Conservation (phyloP, 1,140 invertebrate species). For the Tetramorium alpestre region DNA sequence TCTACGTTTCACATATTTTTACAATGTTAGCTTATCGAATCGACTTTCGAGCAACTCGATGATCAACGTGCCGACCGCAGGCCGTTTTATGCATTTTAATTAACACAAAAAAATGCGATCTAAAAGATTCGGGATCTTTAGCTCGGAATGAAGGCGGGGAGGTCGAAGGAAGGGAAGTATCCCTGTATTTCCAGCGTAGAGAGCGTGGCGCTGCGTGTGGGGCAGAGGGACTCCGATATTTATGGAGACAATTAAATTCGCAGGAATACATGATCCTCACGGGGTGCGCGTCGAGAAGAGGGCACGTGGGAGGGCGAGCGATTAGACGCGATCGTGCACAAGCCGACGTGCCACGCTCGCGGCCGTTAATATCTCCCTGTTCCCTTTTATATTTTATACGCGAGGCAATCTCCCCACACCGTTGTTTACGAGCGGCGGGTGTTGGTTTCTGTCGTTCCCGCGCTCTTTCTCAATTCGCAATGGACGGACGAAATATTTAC, state of each 20-base stretch:
- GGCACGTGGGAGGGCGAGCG: constrained; percentile 68
- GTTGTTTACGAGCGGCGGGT: constrained; percentile 70
- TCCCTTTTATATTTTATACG: constrained; percentile 76
- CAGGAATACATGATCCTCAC: constrained; percentile 74
- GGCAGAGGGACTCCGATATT: constrained; percentile 71
- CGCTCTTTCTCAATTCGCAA: constrained; percentile 58
- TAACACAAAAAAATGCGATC: background rate
- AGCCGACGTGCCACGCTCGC: constrained; percentile 53
- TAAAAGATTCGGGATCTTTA: background rate
- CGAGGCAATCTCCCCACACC: constrained; percentile 54
- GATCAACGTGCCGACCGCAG: background rate
- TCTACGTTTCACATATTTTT: background rate
- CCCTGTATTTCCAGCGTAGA: constrained; percentile 33
- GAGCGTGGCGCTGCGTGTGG: constrained; percentile 5
- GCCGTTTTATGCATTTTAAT: constrained; percentile 30
- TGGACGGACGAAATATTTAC: constrained; percentile 18
- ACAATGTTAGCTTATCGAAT: background rate
- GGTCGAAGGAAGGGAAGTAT: background rate
- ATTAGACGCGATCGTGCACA: constrained; percentile 65
- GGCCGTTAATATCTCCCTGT: constrained; percentile 74
- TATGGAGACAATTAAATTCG: constrained; percentile 82
- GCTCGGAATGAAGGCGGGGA: background rate
- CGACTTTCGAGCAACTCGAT: background rate
- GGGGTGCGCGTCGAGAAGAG: constrained; percentile 9
- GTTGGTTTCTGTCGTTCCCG: constrained; percentile 67